These are phyloP conservation scores for Chydorus sphaericus DNA, from an alignment of 2,888 invertebrate species.

Conservation along the genomic window DNA sequence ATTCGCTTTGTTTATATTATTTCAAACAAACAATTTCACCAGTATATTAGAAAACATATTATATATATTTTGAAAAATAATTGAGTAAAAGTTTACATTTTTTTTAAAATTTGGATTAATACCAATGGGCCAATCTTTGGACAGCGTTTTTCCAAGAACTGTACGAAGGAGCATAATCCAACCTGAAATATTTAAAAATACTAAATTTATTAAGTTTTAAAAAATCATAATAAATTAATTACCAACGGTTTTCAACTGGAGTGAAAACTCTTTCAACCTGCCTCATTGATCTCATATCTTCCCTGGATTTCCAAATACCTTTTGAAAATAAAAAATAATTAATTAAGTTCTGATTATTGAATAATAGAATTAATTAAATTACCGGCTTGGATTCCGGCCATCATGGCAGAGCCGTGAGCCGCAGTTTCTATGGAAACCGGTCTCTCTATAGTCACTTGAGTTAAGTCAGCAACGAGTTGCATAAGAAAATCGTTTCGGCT, in stretches of 20 bases:
- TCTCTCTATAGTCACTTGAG: conserved; percentile 57
- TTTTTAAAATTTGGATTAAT: too few species aligned
- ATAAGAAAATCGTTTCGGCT: conserved; percentile 81
- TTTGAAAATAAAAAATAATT: background rate
- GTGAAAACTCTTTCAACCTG: background rate
- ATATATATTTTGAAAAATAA: too few species aligned
- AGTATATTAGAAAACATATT: too few species aligned
- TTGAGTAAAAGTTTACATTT: too few species aligned
- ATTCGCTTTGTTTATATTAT: too few species aligned
- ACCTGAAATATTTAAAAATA: conserved; percentile 21
- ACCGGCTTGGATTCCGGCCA: conserved; percentile 70
- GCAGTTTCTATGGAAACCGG: conserved; percentile 62
- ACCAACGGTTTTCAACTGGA: conserved; percentile 8
- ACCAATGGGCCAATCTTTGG: conserved; percentile 42
- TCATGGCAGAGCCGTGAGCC: conserved; percentile 66
- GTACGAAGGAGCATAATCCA: conserved; percentile 25
- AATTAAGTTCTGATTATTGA: background rate
- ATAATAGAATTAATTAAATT: conserved; percentile 18
- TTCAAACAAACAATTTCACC: too few species aligned
- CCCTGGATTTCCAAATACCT: background rate
- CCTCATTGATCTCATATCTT: background rate
- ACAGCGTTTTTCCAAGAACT: conserved; percentile 42
- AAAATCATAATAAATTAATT: conserved; percentile 4
- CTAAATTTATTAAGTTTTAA: too few species aligned
- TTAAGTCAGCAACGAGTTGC: conserved; percentile 72